Percentiles rank a stretch among this genome's conserved stretches.
Conservation (phyloP, 2,888 invertebrate genomes). For the Drosophila meridiana region DNA sequence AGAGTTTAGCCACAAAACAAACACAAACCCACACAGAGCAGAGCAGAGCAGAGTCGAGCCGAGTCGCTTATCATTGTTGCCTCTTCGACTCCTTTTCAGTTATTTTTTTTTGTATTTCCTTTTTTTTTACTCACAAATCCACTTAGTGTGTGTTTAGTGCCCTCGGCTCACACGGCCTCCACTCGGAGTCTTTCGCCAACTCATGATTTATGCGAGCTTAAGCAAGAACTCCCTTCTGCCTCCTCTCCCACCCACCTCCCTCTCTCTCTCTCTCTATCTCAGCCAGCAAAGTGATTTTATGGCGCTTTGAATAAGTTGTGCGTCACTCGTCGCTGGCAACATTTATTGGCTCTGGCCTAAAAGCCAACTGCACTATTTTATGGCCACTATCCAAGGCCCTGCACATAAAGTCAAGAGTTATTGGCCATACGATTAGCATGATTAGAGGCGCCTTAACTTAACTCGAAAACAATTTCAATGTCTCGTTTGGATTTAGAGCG, state of each 20-base stretch:
- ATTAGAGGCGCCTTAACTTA: conserved; percentile 9
- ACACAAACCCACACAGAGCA: conserved; percentile 23
- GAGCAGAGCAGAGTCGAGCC: not conserved
- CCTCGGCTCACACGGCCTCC: conserved; percentile 11
- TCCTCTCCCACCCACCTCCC: not conserved
- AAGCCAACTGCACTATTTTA: conserved; percentile 61
- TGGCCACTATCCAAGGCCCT: conserved; percentile 9
- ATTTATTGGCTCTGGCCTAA: conserved; percentile 63
- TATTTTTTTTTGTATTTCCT: conserved; percentile 1
- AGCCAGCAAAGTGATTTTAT: conserved; percentile 46
- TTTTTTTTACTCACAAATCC: conserved; percentile 62
- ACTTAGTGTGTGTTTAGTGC: conserved; percentile 76
- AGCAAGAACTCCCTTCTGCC: not conserved
- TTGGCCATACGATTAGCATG: conserved; percentile 15
- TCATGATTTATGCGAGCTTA: conserved; percentile 58
- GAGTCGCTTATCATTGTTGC: conserved; percentile 69
- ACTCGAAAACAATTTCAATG: conserved; percentile 1
- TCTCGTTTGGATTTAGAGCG: not conserved
- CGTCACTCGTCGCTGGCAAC: conserved; percentile 43
- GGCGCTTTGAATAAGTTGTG: conserved; percentile 73
- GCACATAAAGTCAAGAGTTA: conserved; percentile 12
- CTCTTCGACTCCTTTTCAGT: conserved; percentile 20
- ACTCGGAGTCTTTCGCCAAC: conserved; percentile 37
- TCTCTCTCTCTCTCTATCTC: no score
- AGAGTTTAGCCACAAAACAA: conserved; percentile 66